Evolutionary conservation across 2,113 vertebrate species (phyloP).

Genomic region (Gallinago paraguaiae): DNA sequence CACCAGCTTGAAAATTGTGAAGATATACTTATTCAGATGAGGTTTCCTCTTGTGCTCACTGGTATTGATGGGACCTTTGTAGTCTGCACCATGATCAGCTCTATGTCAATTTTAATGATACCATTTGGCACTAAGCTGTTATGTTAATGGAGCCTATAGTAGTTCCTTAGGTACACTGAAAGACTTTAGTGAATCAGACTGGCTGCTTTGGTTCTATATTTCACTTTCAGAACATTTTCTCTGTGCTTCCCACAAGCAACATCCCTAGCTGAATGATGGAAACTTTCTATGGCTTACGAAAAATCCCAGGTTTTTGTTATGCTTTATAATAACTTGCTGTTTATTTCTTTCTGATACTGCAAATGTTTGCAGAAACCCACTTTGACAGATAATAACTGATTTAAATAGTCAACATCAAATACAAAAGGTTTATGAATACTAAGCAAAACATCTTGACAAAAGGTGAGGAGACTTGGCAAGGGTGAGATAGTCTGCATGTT

Average conservation of each 20-base stretch:
- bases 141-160: background rate
- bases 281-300: background rate
- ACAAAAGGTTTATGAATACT: constrained; percentile 39
- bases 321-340: constrained; percentile 3
- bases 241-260: background rate
- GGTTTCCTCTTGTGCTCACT: background rate
- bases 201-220: background rate
- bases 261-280: background rate
- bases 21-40: background rate
- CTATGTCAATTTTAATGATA: background rate
- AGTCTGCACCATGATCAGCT: background rate
- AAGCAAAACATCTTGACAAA: constrained; percentile 37
- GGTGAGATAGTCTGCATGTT: constrained; percentile 10
- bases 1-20: background rate
- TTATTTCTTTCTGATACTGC: constrained; percentile 23
- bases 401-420: constrained; percentile 44
- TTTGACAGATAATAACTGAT: constrained; percentile 34
- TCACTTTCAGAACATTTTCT: background rate
- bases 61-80: background rate
- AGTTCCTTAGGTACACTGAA: background rate
- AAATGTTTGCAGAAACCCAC: background rate
- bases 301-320: background rate
- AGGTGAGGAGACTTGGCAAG: background rate
- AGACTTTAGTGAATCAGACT: background rate
- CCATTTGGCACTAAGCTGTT: background rate